Conservation (phyloP, 2,888 invertebrate species). For the Mimumesa dahlbomi region DNA sequence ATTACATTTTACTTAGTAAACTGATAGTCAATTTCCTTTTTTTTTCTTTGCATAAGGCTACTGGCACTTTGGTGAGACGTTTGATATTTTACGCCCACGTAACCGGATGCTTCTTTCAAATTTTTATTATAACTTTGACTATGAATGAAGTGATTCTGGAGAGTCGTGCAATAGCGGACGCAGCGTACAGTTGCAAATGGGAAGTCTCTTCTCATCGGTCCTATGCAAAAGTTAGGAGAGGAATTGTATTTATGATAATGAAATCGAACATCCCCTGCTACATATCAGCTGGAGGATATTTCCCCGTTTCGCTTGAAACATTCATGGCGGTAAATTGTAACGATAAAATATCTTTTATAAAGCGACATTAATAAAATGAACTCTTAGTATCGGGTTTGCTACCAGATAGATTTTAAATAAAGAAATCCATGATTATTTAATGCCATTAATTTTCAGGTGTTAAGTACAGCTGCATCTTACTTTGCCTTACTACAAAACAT, state of each 20-base stretch:
- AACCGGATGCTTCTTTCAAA: constrained; percentile 35
- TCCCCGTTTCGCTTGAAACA: constrained; percentile 48
- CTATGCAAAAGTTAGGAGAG: no score
- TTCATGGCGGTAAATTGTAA: constrained; percentile 42
- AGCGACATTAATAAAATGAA: no score
- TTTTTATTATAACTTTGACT: constrained; percentile 40
- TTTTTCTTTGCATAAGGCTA: no score
- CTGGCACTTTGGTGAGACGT: constrained; percentile 40
- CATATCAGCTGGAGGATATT: constrained; percentile 50
- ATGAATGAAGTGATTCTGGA: constrained; percentile 37
- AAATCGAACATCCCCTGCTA: constrained; percentile 44
- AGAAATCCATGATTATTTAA: no score
- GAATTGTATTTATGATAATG: constrained; percentile 47
- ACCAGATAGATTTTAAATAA: no score
- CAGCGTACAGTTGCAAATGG: constrained; percentile 38
- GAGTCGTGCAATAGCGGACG: constrained; percentile 28
- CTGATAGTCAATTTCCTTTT: no score
- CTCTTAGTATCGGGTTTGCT: no score
- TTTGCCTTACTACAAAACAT: constrained; percentile 46
- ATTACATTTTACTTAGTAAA: no score
- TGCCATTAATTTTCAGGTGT: constrained; percentile 46
- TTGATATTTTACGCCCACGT: constrained; percentile 40
- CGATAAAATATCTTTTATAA: no score
- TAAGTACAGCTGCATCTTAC: constrained; percentile 54
- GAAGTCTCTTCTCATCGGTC: constrained; percentile 3